Evolutionary conservation across 2,888 invertebrate genomes (phyloP), one percentile per base, ranked within the genome.

Genomic region (Sminthurides aquaticus): DNA sequence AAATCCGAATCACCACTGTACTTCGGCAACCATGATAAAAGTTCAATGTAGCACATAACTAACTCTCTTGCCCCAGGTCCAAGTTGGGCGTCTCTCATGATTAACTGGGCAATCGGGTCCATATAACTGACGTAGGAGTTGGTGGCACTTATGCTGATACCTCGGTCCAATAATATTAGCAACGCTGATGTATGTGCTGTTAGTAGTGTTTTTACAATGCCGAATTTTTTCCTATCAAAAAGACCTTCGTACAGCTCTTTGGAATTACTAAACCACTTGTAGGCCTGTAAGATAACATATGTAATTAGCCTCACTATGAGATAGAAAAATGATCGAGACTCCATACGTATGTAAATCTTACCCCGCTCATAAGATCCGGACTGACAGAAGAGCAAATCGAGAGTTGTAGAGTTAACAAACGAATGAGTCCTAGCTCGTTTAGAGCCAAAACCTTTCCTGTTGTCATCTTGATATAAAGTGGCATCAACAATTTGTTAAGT

Each of bases 1-100:
- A 74, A 58, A 43, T 62, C 54, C 24, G 3, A 18, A 29, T 34
- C 26, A 2, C 48, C 22, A 48, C 43, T 24, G 24, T 1, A 49
- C 18, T 62, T 67, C 11, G 70, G 66, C 24, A 70, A 48, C 20
- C 28, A 8, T 26, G 67, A 67, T 0, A 73, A 49, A 3, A 71
- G 64, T 43, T 71, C 68, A 8, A 73, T 49, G 54, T 74, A 74
- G 18, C 68, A 59, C 71, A 71, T 73, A 0, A 68, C 56, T 1
- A 69, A 25, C 1, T 73, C 74, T 48, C 70, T 65, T 20, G 55
- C 24, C 3, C 28, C 54, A 20, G 49, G 48, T 3, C 48, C 27
- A 11, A 49, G 2, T 27, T 48, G 28, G 15, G 57, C 54, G 20
- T 58, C 58, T 18, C 20, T 26, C 18, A 57, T 20, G 54, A 64